Evolutionary conservation across 2,113 vertebrate genomes (phyloP).

Genomic region (Sylvilagus bachmani): DNA sequence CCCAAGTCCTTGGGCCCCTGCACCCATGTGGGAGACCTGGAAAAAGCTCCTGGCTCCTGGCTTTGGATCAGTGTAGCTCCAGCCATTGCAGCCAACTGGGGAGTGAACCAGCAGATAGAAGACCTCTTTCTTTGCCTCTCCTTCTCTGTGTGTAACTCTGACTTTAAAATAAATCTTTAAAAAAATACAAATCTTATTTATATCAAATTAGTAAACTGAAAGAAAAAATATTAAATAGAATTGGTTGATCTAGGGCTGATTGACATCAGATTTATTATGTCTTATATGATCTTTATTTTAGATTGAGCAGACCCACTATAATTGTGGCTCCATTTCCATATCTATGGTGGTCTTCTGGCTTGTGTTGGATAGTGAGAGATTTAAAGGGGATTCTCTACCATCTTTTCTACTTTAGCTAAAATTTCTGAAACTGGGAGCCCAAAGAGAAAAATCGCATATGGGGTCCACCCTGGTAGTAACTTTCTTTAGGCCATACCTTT

Average conservation of each 20-base stretch:
- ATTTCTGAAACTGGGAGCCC: neutral
- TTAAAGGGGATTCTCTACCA: neutral
- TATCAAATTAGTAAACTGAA: neutral
- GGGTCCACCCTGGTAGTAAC: neutral
- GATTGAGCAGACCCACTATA: neutral
- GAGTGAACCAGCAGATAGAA: no score
- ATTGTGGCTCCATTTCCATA: neutral
- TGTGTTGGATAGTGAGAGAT: neutral
- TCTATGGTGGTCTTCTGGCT: neutral
- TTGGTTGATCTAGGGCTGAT: neutral
- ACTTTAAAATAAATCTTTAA: no score
- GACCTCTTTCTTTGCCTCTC: no score
- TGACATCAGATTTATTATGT: neutral
- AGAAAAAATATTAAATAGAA: neutral
- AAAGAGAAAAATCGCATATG: neutral
- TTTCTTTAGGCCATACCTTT: neutral
- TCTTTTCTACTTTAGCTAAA: neutral
- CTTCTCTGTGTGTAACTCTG: no score
- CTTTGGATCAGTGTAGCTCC: no score
- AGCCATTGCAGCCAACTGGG: no score
- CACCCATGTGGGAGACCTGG: no score
- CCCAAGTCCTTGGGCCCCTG: no score
- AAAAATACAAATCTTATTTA: neutral
- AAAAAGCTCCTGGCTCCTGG: no score
- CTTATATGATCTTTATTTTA: neutral